Evolutionary conservation across 2,113 vertebrate species (phyloP).

Genomic region (Rhineura floridana): DNA sequence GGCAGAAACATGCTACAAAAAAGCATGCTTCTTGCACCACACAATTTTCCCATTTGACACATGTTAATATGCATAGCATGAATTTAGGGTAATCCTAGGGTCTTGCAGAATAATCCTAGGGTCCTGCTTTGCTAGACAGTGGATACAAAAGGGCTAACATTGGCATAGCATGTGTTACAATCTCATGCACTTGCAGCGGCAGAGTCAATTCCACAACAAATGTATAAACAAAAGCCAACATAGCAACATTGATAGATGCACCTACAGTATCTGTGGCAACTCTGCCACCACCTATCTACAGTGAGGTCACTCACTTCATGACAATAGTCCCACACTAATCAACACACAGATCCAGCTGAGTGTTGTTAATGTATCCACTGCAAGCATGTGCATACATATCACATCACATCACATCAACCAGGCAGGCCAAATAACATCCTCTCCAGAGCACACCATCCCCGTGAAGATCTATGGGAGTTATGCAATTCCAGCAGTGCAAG

Average conservation of each 20-base stretch:
- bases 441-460: not conserved
- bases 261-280: not conserved
- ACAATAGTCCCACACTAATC: not conserved
- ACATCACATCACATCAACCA: not conserved
- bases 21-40: not conserved
- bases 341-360: not conserved
- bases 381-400: not conserved
- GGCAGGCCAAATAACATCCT: not conserved
- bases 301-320: not conserved
- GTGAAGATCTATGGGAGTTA: too few relatives aligned
- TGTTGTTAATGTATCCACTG: not conserved
- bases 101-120: not conserved
- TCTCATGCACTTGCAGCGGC: not conserved
- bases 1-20: slow-evolving; percentile 2
- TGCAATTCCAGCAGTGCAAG: too few relatives aligned
- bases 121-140: not conserved
- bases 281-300: not conserved
- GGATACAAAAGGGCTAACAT: not conserved
- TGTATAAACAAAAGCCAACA: not conserved
- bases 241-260: not conserved
- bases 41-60: slow-evolving; percentile 20
- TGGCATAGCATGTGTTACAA: not conserved
- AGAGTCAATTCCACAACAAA: not conserved
- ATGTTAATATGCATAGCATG: not conserved
- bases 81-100: not conserved